These are phyloP conservation scores for Eristalis tenax DNA, from an alignment of 2,888 invertebrate species.

Conservation along the genomic window DNA sequence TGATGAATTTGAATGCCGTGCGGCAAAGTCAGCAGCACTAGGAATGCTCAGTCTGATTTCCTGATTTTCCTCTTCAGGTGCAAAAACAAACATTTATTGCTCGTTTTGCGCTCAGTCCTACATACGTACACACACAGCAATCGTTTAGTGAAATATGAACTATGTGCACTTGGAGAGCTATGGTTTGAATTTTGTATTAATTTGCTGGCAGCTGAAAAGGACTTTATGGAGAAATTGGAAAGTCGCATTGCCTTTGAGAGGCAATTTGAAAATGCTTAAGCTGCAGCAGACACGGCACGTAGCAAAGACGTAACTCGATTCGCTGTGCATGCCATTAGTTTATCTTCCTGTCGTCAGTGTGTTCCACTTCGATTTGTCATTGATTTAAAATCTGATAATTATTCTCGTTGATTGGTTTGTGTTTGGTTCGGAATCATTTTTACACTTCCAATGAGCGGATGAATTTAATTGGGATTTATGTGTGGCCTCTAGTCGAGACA, in stretches of 20 bases:
- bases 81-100: not conserved
- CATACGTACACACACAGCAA: not conserved
- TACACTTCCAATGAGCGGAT: too few relatives aligned
- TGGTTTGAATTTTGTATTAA: constrained; percentile 40
- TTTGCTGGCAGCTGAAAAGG: not conserved
- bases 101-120: too few relatives aligned
- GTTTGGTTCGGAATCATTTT: not conserved
- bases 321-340: not conserved
- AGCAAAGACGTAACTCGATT: not conserved
- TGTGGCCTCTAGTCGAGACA: too few relatives aligned
- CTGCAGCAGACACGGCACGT: not conserved
- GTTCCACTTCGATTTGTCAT: not conserved
- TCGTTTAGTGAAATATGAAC: constrained; percentile 27
- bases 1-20: constrained; percentile 5
- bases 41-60: constrained; percentile 11
- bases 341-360: not conserved
- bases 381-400: not conserved
- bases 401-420: not conserved
- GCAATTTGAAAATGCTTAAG: not conserved
- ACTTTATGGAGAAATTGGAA: constrained; percentile 30
- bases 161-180: constrained; percentile 19
- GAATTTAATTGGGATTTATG: too few relatives aligned
- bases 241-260: constrained; percentile 19
- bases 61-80: constrained; percentile 35
- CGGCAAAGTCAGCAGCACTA: not conserved